A percentile compares a stretch with the other conserved stretches of the same genome.
Conservation (phyloP, 2,797 vertebrate genomes). For the Natrix natrix region DNA sequence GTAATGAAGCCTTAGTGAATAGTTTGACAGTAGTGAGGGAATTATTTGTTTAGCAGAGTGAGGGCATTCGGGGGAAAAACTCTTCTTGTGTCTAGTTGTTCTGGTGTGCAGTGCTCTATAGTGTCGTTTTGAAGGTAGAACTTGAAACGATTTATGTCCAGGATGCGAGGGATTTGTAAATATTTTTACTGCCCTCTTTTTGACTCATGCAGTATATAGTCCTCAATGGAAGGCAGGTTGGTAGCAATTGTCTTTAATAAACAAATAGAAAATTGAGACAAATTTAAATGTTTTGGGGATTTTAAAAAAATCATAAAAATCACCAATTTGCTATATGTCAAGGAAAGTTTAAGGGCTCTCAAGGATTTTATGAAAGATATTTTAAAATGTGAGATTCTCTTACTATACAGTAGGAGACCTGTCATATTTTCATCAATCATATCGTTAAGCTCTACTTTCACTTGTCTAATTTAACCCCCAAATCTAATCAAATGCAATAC, state of each 20-base stretch:
- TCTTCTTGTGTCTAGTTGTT: no score
- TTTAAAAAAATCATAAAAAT: neutral
- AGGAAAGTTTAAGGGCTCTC: neutral
- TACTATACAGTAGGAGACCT: neutral
- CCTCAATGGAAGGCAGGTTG: no score
- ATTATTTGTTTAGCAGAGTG: no score
- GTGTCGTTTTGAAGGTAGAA: no score
- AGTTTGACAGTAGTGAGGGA: no score
- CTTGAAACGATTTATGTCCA: no score
- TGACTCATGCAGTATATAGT: no score
- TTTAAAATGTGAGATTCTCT: slow-evolving; percentile 6
- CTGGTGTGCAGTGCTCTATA: no score
- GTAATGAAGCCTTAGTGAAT: no score
- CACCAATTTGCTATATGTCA: neutral
- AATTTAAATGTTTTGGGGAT: neutral
- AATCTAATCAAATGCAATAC: slow-evolving; percentile 16
- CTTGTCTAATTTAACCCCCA: neutral
- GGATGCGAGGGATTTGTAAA: no score
- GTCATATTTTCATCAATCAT: slow-evolving; percentile 4
- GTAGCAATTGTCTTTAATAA: neutral
- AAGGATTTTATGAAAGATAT: neutral
- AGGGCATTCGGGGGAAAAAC: no score
- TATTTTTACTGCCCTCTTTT: no score
- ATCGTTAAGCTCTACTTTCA: slow-evolving; percentile 7
- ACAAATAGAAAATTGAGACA: neutral